Evolutionary conservation across 2,113 vertebrate genomes (phyloP).

Genomic region (Delphinapterus leucas): DNA sequence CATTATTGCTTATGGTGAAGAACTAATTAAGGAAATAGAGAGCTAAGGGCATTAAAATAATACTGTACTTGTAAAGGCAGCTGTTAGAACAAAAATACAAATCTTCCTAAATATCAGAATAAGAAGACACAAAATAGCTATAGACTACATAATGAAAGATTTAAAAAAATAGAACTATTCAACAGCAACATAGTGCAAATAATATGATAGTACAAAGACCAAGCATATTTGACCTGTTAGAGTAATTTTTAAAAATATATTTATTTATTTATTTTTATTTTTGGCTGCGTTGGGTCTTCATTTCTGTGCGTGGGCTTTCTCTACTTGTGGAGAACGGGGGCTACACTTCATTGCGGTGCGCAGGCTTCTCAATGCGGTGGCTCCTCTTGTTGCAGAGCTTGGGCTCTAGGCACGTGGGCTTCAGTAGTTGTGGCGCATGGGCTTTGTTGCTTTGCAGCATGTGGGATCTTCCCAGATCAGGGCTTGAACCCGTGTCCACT

Average conservation of each 20-base stretch:
- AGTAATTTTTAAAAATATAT: not conserved
- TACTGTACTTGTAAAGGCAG: not conserved
- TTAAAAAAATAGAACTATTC: not conserved
- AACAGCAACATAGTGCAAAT: not conserved
- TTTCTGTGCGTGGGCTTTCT: too few species aligned
- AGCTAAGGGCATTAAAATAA: slow-evolving; percentile 7
- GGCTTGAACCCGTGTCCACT: too few species aligned
- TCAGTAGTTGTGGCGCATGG: too few species aligned
- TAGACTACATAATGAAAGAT: not conserved
- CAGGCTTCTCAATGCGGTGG: too few species aligned
- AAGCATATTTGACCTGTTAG: not conserved
- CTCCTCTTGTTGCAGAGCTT: too few species aligned
- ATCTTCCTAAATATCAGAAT: not conserved
- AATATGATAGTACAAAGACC: not conserved
- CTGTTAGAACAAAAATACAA: not conserved
- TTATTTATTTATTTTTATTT: too few species aligned
- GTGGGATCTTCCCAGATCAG: too few species aligned
- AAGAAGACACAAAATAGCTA: not conserved
- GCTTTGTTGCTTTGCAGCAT: too few species aligned
- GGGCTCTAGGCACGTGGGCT: too few species aligned
- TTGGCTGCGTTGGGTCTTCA: too few species aligned
- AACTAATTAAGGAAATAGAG: not conserved
- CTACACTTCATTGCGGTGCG: too few species aligned
- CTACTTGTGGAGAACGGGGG: too few species aligned
- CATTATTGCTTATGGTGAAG: not conserved